Percentiles rank a stretch among this genome's conserved stretches.
These are phyloP conservation scores for Corydoras maculifer DNA, from an alignment of 2,113 vertebrate species.

Conservation along the genomic window DNA sequence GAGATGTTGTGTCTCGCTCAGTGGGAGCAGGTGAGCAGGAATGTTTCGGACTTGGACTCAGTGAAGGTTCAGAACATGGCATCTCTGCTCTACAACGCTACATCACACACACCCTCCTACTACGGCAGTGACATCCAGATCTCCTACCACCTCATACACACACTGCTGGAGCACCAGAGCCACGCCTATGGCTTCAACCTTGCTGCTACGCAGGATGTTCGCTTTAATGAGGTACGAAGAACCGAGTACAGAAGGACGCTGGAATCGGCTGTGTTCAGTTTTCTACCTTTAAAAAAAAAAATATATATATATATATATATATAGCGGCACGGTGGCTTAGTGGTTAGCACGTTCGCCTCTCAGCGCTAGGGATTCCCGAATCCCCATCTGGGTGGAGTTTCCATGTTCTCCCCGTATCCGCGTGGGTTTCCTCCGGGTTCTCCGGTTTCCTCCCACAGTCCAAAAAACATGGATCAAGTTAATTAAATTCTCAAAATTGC, in stretches of 20 bases:
- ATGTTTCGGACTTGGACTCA: slow-evolving; percentile 70
- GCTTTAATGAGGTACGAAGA: slow-evolving; percentile 83
- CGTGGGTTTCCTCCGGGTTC: too few species aligned
- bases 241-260: background rate
- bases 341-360: too few species aligned
- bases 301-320: too few species aligned
- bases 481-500: too few species aligned
- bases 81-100: slow-evolving; percentile 77
- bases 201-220: slow-evolving; percentile 85
- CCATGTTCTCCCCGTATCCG: too few species aligned
- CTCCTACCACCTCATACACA: slow-evolving; percentile 74
- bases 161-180: slow-evolving; percentile 80
- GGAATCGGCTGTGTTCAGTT: background rate
- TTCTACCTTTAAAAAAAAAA: background rate
- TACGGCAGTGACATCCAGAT: slow-evolving; percentile 86
- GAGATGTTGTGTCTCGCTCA: slow-evolving; percentile 38
- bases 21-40: slow-evolving; percentile 71
- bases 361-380: too few species aligned
- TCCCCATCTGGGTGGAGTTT: too few species aligned
- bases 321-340: too few species aligned
- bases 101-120: slow-evolving; percentile 61
- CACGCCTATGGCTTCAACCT: slow-evolving; percentile 81
- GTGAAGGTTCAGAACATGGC: slow-evolving; percentile 68
- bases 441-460: too few species aligned
- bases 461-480: too few species aligned